A percentile compares a stretch with the other conserved stretches of the same genome.
Evolutionary conservation across 2,888 invertebrate genomes (phyloP).

Genomic region (Plagiodera versicolora): DNA sequence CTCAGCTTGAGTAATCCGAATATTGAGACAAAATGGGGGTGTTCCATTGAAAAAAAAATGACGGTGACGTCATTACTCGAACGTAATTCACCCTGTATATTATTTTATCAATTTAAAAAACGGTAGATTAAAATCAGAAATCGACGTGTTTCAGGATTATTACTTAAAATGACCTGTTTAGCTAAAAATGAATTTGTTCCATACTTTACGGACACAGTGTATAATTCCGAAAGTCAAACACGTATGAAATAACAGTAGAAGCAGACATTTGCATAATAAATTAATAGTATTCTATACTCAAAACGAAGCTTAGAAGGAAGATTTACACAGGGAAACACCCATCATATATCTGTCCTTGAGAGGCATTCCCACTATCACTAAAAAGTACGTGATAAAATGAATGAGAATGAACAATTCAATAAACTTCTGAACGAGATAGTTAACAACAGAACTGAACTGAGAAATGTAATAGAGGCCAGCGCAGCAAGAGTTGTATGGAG

Average conservation of each 20-base stretch:
- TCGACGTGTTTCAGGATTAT: too few species aligned
- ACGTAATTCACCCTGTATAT: too few species aligned
- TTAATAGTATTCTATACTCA: slow-evolving; percentile 4
- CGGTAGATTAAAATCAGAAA: too few species aligned
- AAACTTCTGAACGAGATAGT: slow-evolving; percentile 1
- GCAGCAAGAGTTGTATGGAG: background rate
- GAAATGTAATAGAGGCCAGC: slow-evolving; percentile 3
- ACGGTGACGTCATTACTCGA: too few species aligned
- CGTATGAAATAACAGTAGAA: slow-evolving; percentile 6
- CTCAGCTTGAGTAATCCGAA: too few species aligned
- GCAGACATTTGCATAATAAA: background rate
- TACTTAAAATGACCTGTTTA: too few species aligned
- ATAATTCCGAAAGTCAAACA: slow-evolving; percentile 6
- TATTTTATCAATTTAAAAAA: too few species aligned
- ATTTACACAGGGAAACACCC: slow-evolving; percentile 6
- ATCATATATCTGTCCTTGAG: background rate
- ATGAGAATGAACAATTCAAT: slow-evolving; percentile 3
- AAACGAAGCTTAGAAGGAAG: slow-evolving; percentile 5
- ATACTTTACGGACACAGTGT: too few species aligned
- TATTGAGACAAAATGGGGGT: too few species aligned
- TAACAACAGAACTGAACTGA: slow-evolving; percentile 9
- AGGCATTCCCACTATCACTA: background rate
- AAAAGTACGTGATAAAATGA: background rate
- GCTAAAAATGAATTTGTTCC: too few species aligned
- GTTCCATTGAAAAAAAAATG: too few species aligned